Evolutionary conservation across 2,113 vertebrate species (phyloP).

Genomic region (Danio rerio): GRCz12tu NC_133183.1:16687501-16688000

Average conservation of each 20-base stretch:
- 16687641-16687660: not conserved
- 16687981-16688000: slow-evolving; percentile 54
- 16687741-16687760: not conserved
- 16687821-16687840: not conserved
- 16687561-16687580: not conserved
- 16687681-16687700: not conserved
- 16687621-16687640: not conserved
- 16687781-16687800: not conserved
- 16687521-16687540: not conserved
- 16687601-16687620: not conserved
- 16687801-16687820: not conserved
- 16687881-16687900: slow-evolving; percentile 19
- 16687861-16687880: not conserved
- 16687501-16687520: no score
- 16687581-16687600: not conserved
- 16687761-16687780: not conserved
- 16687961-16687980: slow-evolving; percentile 50
- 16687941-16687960: slow-evolving; percentile 53
- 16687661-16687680: slow-evolving; percentile 1
- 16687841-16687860: not conserved
- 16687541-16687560: not conserved
- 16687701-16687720: not conserved
- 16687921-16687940: slow-evolving; percentile 47
- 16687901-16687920: slow-evolving; percentile 4
- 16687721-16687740: not conserved